These are phyloP conservation scores for Cyphomyrus discorhynchus DNA, from an alignment of 2,113 vertebrate species.

Conservation along the genomic window DNA sequence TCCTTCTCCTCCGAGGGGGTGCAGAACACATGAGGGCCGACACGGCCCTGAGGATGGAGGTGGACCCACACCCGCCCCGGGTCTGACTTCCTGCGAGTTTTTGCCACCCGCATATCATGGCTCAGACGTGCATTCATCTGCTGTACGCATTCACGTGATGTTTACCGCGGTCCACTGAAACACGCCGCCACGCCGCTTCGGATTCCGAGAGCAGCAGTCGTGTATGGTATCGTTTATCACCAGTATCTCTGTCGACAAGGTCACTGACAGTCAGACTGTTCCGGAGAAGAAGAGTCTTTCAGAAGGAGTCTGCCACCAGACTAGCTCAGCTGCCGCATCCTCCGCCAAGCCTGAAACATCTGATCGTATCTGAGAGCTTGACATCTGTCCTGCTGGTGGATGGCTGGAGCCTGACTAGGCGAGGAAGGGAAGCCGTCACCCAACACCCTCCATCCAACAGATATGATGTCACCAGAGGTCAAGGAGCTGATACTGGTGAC, in stretches of 20 bases:
- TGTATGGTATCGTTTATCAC: not conserved
- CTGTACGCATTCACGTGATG: not conserved
- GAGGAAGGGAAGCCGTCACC: not conserved
- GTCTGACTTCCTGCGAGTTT: not conserved
- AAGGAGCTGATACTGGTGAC: not conserved
- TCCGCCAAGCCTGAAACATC: not conserved
- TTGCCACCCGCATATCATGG: not conserved
- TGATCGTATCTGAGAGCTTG: not conserved
- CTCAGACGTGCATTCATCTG: not conserved
- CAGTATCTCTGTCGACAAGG: not conserved
- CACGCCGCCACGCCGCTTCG: not conserved
- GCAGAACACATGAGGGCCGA: not conserved
- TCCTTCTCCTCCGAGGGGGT: not conserved
- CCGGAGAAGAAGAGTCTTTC: not conserved
- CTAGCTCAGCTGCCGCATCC: not conserved
- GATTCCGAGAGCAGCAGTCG: not conserved
- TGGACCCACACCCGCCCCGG: not conserved
- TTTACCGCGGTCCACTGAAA: not conserved
- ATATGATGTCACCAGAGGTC: not conserved
- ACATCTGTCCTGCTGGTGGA: not conserved
- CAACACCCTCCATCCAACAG: not conserved
- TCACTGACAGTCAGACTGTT: not conserved
- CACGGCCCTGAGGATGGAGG: not conserved
- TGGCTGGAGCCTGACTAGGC: not conserved
- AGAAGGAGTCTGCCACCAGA: not conserved